These are phyloP conservation scores for Darwinula stevensoni DNA, from an alignment of 2,888 invertebrate species.

Conservation along the genomic window DNA sequence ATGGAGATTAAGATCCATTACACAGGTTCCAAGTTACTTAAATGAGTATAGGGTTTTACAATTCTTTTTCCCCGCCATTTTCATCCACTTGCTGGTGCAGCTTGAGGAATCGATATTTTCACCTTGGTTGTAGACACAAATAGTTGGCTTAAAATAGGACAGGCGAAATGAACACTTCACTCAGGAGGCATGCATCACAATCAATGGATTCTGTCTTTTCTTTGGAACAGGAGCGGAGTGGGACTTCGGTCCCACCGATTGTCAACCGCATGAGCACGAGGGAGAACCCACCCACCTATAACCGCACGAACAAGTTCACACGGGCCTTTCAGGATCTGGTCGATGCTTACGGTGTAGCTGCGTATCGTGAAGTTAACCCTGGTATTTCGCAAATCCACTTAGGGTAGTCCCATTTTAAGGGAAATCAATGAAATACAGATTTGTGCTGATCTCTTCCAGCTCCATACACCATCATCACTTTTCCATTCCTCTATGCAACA, in stretches of 20 bases:
- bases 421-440: too few species aligned
- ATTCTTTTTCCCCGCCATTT: too few species aligned
- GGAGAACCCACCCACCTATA: conserved; percentile 11
- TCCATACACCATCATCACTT: conserved; percentile 58
- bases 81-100: too few species aligned
- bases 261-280: conserved; percentile 10
- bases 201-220: neutral
- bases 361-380: conserved; percentile 23
- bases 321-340: conserved; percentile 11
- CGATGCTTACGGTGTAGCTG: conserved; percentile 21
- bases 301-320: conserved; percentile 11
- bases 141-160: too few species aligned
- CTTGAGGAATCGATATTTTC: too few species aligned
- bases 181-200: neutral
- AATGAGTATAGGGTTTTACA: too few species aligned
- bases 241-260: conserved; percentile 9
- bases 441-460: too few species aligned
- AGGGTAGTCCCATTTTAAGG: too few species aligned
- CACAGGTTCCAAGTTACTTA: too few species aligned
- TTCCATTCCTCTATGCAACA: conserved; percentile 77
- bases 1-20: too few species aligned
- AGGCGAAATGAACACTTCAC: neutral
- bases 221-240: conserved; percentile 9
- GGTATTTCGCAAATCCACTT: too few species aligned
- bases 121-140: too few species aligned